phyloP scores from a whole-genome alignment of 2,888 invertebrate genomes.

The Xanthorhoe designata region DNA sequence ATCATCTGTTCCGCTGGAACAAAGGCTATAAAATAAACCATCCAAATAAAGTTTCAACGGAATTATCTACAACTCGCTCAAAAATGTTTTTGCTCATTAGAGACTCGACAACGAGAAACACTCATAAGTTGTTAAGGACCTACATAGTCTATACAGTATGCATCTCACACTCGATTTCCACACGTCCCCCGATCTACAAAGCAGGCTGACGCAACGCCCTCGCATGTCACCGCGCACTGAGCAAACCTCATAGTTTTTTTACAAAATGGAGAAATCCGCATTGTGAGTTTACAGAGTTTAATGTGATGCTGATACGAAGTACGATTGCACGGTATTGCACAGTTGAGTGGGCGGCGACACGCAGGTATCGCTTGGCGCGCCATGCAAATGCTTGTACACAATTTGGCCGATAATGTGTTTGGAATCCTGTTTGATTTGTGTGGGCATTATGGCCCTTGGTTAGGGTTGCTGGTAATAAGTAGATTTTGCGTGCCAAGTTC shows the following conservation, averaged over 20 bases:
- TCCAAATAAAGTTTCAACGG: too few relatives aligned
- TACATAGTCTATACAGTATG: background rate
- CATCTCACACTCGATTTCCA: slow-evolving; percentile 6
- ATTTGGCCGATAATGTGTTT: slow-evolving; percentile 71
- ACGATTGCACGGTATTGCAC: slow-evolving; percentile 77
- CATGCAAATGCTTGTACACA: slow-evolving; percentile 78
- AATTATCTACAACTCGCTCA: too few relatives aligned
- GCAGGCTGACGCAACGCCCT: slow-evolving; percentile 63
- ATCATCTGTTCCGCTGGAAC: too few relatives aligned
- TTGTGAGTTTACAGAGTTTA: slow-evolving; percentile 73
- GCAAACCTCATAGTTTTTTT: slow-evolving; percentile 67
- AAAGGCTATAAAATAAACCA: slow-evolving; percentile 6
- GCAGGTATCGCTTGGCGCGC: slow-evolving; percentile 66
- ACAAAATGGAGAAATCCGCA: slow-evolving; percentile 69
- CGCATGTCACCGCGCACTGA: slow-evolving; percentile 69
- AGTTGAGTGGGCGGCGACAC: slow-evolving; percentile 77
- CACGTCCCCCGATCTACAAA: slow-evolving; percentile 45
- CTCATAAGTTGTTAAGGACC: background rate
- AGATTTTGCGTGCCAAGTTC: background rate
- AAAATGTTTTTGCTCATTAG: too few relatives aligned
- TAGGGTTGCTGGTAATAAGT: slow-evolving; percentile 9
- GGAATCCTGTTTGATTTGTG: slow-evolving; percentile 81
- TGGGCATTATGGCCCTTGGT: slow-evolving; percentile 69
- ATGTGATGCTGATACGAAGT: slow-evolving; percentile 78
- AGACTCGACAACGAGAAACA: too few relatives aligned